Percentiles rank a stretch among this genome's conserved stretches.
phyloP scores from a whole-genome alignment of 64 coral and sea anemone genomes.

The Astreopora myriophthalma region DNA sequence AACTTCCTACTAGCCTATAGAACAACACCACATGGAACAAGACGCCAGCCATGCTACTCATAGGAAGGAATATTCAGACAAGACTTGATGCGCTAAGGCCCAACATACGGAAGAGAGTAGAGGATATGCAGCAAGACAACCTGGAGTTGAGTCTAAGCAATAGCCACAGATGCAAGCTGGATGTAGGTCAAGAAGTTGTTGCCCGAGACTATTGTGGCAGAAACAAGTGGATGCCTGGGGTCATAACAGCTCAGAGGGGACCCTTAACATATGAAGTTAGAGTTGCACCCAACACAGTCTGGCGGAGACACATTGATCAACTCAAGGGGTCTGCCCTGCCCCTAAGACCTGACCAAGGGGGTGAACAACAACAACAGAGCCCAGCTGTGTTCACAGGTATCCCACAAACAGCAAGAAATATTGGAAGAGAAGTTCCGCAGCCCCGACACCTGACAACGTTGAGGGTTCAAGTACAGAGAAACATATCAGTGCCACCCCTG shows the following conservation, averaged over 20 bases:
- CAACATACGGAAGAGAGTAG: constrained; percentile 17
- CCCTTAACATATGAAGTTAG: constrained; percentile 24
- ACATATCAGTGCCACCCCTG: too few species aligned
- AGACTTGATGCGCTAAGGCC: constrained; percentile 54
- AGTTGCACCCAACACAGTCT: constrained; percentile 43
- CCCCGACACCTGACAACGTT: too few species aligned
- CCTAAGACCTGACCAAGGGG: neutral
- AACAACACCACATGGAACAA: constrained; percentile 9
- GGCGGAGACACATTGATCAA: constrained; percentile 63
- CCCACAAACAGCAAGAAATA: too few species aligned
- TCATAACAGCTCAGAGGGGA: constrained; percentile 22
- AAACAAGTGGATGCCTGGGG: constrained; percentile 31
- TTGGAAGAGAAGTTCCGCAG: too few species aligned
- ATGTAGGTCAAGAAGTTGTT: constrained; percentile 30
- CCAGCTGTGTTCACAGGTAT: too few species aligned
- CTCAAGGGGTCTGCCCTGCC: neutral
- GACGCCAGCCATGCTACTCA: constrained; percentile 31
- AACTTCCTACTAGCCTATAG: constrained; percentile 33
- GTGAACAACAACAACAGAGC: too few species aligned
- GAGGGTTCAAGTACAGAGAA: too few species aligned
- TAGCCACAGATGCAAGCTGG: neutral
- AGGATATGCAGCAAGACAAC: constrained; percentile 8
- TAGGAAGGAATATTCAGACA: constrained; percentile 10
- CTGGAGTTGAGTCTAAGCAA: neutral
- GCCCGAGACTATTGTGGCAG: constrained; percentile 12